These are phyloP conservation scores for Argya squamiceps DNA, from an alignment of 2,797 vertebrate genomes.

Conservation along the genomic window DNA sequence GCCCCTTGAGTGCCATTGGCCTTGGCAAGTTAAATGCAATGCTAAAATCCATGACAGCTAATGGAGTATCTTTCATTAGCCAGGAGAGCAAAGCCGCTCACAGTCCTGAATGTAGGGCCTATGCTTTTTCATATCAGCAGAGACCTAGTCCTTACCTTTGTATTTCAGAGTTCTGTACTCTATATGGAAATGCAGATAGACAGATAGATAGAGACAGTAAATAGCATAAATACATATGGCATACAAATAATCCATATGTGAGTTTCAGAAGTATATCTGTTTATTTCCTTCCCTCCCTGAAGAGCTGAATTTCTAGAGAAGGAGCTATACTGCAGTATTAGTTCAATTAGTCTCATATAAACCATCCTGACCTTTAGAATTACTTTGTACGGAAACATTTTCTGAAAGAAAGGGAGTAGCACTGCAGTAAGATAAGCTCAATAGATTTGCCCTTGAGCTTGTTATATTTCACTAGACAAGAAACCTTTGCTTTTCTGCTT, in stretches of 20 bases:
- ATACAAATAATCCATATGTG: background rate
- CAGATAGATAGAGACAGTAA: background rate
- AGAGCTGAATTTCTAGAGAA: background rate
- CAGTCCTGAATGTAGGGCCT: background rate
- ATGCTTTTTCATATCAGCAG: background rate
- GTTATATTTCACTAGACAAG: background rate
- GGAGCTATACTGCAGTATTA: background rate
- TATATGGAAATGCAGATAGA: background rate
- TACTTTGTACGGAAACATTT: background rate
- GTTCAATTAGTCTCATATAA: conserved; percentile 25
- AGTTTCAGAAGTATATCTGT: background rate
- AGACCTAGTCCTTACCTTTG: background rate
- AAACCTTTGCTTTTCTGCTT: background rate
- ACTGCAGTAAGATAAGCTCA: background rate
- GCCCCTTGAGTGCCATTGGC: background rate
- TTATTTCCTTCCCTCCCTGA: background rate
- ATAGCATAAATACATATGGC: background rate
- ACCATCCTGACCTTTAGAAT: conserved; percentile 13
- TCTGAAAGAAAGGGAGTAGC: background rate
- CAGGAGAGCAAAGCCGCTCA: background rate
- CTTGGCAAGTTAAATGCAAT: background rate
- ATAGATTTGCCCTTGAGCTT: background rate
- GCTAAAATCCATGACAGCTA: background rate
- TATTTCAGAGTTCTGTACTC: background rate
- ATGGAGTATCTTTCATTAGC: background rate